Evolutionary conservation across 64 coral and sea anemone species (phyloP).

Genomic region (Stichodactyla mertensii): DNA sequence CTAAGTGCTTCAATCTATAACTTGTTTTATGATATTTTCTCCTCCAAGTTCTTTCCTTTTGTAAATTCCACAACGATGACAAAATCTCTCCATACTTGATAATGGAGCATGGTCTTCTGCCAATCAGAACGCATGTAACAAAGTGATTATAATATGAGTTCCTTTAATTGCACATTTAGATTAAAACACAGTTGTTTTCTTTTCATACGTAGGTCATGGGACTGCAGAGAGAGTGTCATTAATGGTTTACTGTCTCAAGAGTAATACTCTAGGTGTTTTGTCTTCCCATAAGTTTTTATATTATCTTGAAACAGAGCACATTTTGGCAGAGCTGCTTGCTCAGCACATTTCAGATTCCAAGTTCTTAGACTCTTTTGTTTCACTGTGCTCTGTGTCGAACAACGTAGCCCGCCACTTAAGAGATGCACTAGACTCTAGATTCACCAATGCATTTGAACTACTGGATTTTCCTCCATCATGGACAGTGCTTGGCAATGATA

Average conservation of each 20-base stretch:
- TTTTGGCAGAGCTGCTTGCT: slow-evolving; percentile 68
- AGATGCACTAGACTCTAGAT: slow-evolving; percentile 62
- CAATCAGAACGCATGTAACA: too few species aligned
- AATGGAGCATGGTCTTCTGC: too few species aligned
- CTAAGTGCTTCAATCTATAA: too few species aligned
- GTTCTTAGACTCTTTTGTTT: slow-evolving; percentile 51
- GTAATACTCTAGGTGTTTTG: slow-evolving; percentile 35
- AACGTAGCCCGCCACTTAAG: slow-evolving; percentile 53
- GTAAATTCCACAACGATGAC: not conserved
- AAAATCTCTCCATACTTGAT: too few species aligned
- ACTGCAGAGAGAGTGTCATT: slow-evolving; percentile 66
- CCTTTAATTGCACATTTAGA: not conserved
- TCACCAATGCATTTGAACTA: slow-evolving; percentile 89
- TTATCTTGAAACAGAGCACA: slow-evolving; percentile 67
- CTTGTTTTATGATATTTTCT: not conserved
- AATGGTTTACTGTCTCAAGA: slow-evolving; percentile 68
- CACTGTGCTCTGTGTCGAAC: slow-evolving; percentile 56
- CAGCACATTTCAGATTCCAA: slow-evolving; percentile 55
- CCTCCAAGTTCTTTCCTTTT: not conserved
- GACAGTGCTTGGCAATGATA: slow-evolving; percentile 65
- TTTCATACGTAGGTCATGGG: slow-evolving; percentile 54
- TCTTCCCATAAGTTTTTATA: slow-evolving; percentile 79
- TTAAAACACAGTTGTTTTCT: not conserved
- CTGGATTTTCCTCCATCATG: slow-evolving; percentile 72
- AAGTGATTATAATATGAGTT: not conserved